These are phyloP conservation scores for Drosophila mimetica DNA, from an alignment of 2,888 invertebrate genomes.

Conservation along the genomic window DNA sequence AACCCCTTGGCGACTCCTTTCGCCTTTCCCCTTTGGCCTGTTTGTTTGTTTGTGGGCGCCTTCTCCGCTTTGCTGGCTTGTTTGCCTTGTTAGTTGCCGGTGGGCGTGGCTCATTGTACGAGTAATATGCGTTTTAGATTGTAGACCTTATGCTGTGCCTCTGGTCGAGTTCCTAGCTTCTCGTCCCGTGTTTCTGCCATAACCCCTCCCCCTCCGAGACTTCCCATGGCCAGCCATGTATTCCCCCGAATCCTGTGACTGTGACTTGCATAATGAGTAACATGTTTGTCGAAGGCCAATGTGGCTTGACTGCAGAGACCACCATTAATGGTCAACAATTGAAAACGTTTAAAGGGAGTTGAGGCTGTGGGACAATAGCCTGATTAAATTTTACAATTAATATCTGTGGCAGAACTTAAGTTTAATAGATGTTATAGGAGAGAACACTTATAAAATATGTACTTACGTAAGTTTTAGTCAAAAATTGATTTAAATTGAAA, in stretches of 20 bases:
- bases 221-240: slow-evolving; percentile 1
- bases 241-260: slow-evolving; percentile 38
- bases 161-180: background rate
- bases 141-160: slow-evolving; percentile 21
- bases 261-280: slow-evolving; percentile 70
- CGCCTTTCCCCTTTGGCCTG: slow-evolving; percentile 31
- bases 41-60: slow-evolving; percentile 26
- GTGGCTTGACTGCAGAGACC: slow-evolving; percentile 16
- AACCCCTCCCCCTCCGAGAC: background rate
- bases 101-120: slow-evolving; percentile 54
- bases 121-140: slow-evolving; percentile 58
- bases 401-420: background rate
- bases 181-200: slow-evolving; percentile 6
- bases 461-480: too few species aligned
- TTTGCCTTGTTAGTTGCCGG: slow-evolving; percentile 45
- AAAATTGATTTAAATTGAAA: too few species aligned
- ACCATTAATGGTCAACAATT: slow-evolving; percentile 24
- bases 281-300: slow-evolving; percentile 58
- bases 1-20: slow-evolving; percentile 8
- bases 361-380: background rate
- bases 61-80: slow-evolving; percentile 30
- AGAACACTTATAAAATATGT: too few species aligned
- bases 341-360: slow-evolving; percentile 10
- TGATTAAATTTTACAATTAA: background rate
- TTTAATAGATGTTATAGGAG: too few species aligned